These are phyloP conservation scores for Carassius carassius DNA, from an alignment of 2,113 vertebrate species.

Conservation along the genomic window DNA sequence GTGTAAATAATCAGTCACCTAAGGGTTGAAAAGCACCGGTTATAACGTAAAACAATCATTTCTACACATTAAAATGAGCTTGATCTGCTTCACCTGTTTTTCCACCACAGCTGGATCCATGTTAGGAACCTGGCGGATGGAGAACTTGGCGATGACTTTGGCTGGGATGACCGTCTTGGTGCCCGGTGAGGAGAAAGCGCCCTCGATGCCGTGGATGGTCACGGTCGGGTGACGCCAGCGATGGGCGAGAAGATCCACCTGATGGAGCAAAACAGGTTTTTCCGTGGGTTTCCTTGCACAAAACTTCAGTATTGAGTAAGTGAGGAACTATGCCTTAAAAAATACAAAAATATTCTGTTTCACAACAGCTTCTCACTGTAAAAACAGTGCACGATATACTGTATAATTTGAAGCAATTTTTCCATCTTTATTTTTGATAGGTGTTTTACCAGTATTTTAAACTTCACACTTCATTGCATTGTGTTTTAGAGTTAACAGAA, in stretches of 20 bases:
- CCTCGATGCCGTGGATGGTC: constrained; percentile 89
- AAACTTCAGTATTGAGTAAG: no score
- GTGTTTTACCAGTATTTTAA: no score
- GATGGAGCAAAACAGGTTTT: neutral
- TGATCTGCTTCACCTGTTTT: constrained; percentile 77
- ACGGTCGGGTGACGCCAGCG: constrained; percentile 88
- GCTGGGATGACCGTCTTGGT: constrained; percentile 90
- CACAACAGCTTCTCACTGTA: no score
- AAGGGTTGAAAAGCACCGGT: neutral
- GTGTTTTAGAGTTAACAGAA: no score
- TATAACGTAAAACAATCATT: neutral
- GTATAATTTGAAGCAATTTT: no score
- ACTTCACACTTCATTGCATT: no score
- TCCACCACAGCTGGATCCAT: constrained; percentile 82
- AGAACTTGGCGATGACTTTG: constrained; percentile 89
- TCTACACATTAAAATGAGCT: neutral
- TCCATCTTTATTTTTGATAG: no score
- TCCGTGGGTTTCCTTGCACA: neutral
- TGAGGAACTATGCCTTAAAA: neutral
- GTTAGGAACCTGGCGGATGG: constrained; percentile 87
- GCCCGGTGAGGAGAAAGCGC: constrained; percentile 83
- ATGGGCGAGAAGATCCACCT: constrained; percentile 89
- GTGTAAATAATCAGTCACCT: constrained; percentile 82
- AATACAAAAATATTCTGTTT: no score
- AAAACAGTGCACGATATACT: no score